A percentile compares a stretch with the other conserved stretches of the same genome.
phyloP scores from a whole-genome alignment of 2,888 invertebrate genomes.

The Dinocampus coccinellae region DNA sequence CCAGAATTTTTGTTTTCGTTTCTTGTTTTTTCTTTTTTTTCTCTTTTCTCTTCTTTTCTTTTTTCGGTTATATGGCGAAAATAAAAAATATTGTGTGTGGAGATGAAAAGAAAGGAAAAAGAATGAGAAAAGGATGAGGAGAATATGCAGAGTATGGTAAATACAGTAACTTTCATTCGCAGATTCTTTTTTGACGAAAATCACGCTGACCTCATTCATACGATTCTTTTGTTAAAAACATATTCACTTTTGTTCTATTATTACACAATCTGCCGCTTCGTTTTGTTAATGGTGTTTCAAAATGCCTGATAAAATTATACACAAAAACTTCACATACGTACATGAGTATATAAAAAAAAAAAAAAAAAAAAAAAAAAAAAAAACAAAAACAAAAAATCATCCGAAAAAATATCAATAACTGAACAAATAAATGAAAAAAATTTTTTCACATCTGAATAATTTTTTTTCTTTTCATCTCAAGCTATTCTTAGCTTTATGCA shows the following conservation, averaged over 20 bases:
- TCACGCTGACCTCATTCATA: conserved; percentile 36
- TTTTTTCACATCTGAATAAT: no score
- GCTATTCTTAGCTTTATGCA: background rate
- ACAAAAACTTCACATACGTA: background rate
- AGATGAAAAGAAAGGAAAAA: background rate
- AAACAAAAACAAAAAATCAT: no score
- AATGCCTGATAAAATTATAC: background rate
- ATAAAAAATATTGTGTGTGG: conserved; percentile 2
- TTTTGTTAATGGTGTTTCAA: conserved; percentile 27
- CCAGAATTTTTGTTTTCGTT: no score
- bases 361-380: no score
- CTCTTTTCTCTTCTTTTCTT: no score
- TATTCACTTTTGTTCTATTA: conserved; percentile 32
- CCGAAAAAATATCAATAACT: no score
- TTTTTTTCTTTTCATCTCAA: background rate
- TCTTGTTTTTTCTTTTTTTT: no score
- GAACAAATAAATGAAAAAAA: no score
- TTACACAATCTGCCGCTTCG: conserved; percentile 23
- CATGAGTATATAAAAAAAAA: background rate
- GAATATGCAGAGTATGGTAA: conserved; percentile 3
- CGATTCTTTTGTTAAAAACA: conserved; percentile 34
- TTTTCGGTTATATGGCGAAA: no score
- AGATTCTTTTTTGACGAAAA: conserved; percentile 30
- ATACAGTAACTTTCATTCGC: conserved; percentile 22
- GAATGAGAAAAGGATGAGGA: background rate